Evolutionary conservation across 2,888 invertebrate species (phyloP).

Genomic region (Glaucopsyche alexis): DNA sequence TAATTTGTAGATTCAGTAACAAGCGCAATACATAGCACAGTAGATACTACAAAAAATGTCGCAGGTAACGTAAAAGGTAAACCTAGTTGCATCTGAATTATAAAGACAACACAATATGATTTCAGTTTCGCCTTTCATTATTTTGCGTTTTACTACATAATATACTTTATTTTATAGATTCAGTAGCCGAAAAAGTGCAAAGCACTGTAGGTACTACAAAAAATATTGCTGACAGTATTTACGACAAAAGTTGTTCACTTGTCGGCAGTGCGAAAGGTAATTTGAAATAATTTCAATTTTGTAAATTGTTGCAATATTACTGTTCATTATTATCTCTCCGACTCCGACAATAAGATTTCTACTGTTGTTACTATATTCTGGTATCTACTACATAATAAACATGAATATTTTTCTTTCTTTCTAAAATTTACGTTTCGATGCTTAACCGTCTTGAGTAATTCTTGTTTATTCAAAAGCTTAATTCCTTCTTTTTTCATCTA

Average conservation of each 20-base stretch:
- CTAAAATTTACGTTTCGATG: not conserved
- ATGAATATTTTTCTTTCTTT: not conserved
- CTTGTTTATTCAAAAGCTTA: not conserved
- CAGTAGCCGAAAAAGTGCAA: slow-evolving; percentile 51
- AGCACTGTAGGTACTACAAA: slow-evolving; percentile 67
- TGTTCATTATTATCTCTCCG: too few relatives aligned
- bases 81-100: not conserved
- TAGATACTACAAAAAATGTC: slow-evolving; percentile 59
- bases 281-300: not conserved
- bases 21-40: slow-evolving; percentile 51
- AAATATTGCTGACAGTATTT: slow-evolving; percentile 65
- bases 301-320: not conserved
- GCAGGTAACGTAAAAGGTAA: slow-evolving; percentile 54
- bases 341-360: not conserved
- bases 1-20: slow-evolving; percentile 37
- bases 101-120: not conserved
- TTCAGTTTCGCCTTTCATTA: not conserved
- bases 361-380: not conserved
- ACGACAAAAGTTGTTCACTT: slow-evolving; percentile 62
- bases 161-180: slow-evolving; percentile 38
- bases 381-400: not conserved
- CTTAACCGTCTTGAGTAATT: not conserved
- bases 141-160: not conserved
- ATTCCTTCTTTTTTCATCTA: not conserved
- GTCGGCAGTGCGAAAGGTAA: slow-evolving; percentile 49